These are phyloP conservation scores for Drosophila nigromelanica DNA, from an alignment of 1,140 invertebrate genomes.

Conservation along the genomic window DNA sequence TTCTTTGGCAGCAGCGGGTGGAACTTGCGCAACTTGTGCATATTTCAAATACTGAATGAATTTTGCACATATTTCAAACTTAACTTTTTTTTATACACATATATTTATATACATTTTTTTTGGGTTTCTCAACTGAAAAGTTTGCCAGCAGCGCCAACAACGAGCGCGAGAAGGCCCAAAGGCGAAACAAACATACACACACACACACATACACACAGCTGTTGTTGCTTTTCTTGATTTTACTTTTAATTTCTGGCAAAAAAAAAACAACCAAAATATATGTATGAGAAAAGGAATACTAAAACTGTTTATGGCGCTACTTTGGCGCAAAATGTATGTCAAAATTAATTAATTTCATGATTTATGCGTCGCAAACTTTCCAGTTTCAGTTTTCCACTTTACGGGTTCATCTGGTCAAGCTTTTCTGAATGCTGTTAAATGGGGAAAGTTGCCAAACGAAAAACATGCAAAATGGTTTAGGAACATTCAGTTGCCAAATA, in stretches of 20 bases:
- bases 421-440: slow-evolving; percentile 40
- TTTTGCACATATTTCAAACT: slow-evolving; percentile 81
- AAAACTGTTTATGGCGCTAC: slow-evolving; percentile 72
- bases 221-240: slow-evolving; percentile 63
- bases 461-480: not conserved
- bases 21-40: slow-evolving; percentile 74
- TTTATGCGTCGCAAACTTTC: slow-evolving; percentile 76
- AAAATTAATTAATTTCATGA: slow-evolving; percentile 84
- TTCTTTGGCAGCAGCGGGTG: slow-evolving; percentile 54
- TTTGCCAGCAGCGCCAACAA: slow-evolving; percentile 20
- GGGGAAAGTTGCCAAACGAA: not conserved
- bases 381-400: slow-evolving; percentile 38
- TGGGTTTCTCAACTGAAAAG: slow-evolving; percentile 25
- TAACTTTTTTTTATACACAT: slow-evolving; percentile 39
- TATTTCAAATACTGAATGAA: slow-evolving; percentile 80
- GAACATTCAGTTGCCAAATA: not conserved
- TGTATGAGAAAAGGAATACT: slow-evolving; percentile 35
- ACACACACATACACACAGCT: slow-evolving; percentile 47
- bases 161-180: slow-evolving; percentile 7
- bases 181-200: slow-evolving; percentile 6
- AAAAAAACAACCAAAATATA: slow-evolving; percentile 1
- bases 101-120: slow-evolving; percentile 18
- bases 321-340: slow-evolving; percentile 75
- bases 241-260: slow-evolving; percentile 70
- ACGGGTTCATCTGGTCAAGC: slow-evolving; percentile 33